phyloP scores from a whole-genome alignment of 35 echinoderm and acorn worm genomes.

The Apostichopus parvimensis region DNA sequence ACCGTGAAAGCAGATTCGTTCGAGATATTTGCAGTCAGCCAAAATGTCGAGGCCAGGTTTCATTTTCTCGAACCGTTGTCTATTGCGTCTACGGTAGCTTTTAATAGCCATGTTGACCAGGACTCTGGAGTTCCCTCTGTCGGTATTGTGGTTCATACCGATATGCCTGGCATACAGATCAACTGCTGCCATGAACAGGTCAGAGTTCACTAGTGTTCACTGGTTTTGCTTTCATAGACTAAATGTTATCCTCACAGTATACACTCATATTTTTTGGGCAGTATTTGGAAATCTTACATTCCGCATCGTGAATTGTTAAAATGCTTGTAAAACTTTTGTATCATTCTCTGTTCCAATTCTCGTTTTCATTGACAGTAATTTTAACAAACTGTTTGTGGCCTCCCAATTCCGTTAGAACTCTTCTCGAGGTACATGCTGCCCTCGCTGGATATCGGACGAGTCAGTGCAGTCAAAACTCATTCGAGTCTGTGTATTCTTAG shows the following conservation, averaged over 20 bases:
- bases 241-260: too few species aligned
- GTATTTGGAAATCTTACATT: too few species aligned
- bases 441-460: too few species aligned
- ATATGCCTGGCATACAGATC: slow-evolving; percentile 81
- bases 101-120: slow-evolving; percentile 57
- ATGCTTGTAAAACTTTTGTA: too few species aligned
- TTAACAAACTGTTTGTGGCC: neutral
- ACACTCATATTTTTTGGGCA: too few species aligned
- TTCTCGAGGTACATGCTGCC: too few species aligned
- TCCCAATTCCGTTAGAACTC: neutral
- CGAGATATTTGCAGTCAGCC: slow-evolving; percentile 28
- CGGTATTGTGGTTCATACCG: slow-evolving; percentile 85
- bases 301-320: too few species aligned
- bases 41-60: neutral
- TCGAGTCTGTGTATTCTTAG: too few species aligned
- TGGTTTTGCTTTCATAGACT: too few species aligned
- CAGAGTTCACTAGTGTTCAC: neutral
- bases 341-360: too few species aligned
- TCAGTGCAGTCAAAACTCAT: too few species aligned
- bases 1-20: slow-evolving; percentile 62
- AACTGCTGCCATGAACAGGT: slow-evolving; percentile 83
- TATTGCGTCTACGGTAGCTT: slow-evolving; percentile 83
- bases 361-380: too few species aligned
- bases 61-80: slow-evolving; percentile 83
- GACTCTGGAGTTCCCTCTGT: slow-evolving; percentile 54